phyloP scores from a whole-genome alignment of 53 echinoderm and acorn worm species.

The Echinometra lucunter region DNA sequence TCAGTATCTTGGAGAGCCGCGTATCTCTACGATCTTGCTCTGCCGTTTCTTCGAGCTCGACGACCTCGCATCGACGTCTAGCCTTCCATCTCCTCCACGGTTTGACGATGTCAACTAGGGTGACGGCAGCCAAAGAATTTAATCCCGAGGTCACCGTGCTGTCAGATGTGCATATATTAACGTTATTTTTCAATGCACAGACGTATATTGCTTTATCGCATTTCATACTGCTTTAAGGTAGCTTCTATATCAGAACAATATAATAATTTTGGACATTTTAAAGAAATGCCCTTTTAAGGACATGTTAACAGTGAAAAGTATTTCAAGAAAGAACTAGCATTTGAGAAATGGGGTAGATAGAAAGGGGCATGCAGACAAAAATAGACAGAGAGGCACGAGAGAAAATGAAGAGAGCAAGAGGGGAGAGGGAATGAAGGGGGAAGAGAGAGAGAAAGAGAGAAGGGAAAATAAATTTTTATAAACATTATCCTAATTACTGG shows the following conservation, averaged over 20 bases:
- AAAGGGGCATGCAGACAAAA: too few relatives aligned
- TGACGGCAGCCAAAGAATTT: slow-evolving; percentile 80
- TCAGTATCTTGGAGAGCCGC: slow-evolving; percentile 73
- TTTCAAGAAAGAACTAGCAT: too few relatives aligned
- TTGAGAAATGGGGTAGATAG: too few relatives aligned
- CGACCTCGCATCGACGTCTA: not conserved
- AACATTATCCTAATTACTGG: too few relatives aligned
- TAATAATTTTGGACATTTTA: too few relatives aligned
- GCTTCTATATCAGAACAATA: not conserved
- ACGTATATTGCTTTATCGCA: not conserved
- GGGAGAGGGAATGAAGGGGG: not conserved
- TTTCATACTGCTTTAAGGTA: not conserved
- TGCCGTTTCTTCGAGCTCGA: not conserved
- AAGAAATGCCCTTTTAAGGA: too few relatives aligned
- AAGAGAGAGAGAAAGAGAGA: not conserved
- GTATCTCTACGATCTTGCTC: slow-evolving; percentile 75
- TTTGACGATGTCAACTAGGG: slow-evolving; percentile 76
- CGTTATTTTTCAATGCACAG: not conserved
- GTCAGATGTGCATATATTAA: not conserved
- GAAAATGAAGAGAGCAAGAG: too few relatives aligned
- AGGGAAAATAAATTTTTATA: too few relatives aligned
- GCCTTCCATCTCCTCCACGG: slow-evolving; percentile 76
- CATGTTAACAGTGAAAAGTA: too few relatives aligned
- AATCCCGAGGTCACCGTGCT: slow-evolving; percentile 84
- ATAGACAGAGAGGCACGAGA: not conserved